Conservation (phyloP, 2,797 vertebrate species). For the Labeo calbasu region DNA sequence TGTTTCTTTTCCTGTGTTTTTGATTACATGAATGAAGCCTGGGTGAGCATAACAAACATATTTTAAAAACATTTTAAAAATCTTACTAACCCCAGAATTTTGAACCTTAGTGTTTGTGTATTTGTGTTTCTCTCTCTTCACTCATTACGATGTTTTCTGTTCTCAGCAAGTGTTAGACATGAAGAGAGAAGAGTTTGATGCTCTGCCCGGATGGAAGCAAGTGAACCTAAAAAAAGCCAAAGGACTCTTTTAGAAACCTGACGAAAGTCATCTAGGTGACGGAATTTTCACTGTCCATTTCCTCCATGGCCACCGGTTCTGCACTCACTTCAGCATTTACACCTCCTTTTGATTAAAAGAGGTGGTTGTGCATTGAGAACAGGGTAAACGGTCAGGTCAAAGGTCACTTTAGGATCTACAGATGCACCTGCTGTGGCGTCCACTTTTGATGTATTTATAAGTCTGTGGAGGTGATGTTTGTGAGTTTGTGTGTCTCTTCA, state of each 20-base stretch:
- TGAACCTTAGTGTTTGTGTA: neutral
- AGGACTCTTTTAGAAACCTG: conserved; percentile 85
- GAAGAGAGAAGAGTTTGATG: conserved; percentile 88
- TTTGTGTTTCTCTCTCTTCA: neutral
- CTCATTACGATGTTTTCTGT: neutral
- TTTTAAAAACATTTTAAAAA: neutral
- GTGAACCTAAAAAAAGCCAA: conserved; percentile 95
- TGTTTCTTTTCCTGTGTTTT: neutral
- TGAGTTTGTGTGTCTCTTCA: conserved; percentile 28
- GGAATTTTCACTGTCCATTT: conserved; percentile 8
- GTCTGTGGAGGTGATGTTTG: conserved; percentile 45
- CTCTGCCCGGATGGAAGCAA: conserved; percentile 95
- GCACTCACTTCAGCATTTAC: conserved; percentile 12
- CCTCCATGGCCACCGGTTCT: neutral
- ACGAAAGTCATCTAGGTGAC: conserved; percentile 30
- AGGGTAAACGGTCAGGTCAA: conserved; percentile 44
- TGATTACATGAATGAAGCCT: neutral
- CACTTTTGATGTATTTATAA: conserved; percentile 22
- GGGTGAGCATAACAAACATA: neutral
- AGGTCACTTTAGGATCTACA: conserved; percentile 51
- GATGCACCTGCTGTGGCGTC: conserved; percentile 36
- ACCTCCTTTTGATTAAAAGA: neutral
- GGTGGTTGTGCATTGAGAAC: conserved; percentile 12
- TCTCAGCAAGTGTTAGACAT: conserved; percentile 89
- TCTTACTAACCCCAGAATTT: neutral